A percentile compares a stretch with the other conserved stretches of the same genome.
These are phyloP conservation scores for Anneissia japonica DNA, from an alignment of 35 echinoderm and acorn worm species.

Conservation along the genomic window DNA sequence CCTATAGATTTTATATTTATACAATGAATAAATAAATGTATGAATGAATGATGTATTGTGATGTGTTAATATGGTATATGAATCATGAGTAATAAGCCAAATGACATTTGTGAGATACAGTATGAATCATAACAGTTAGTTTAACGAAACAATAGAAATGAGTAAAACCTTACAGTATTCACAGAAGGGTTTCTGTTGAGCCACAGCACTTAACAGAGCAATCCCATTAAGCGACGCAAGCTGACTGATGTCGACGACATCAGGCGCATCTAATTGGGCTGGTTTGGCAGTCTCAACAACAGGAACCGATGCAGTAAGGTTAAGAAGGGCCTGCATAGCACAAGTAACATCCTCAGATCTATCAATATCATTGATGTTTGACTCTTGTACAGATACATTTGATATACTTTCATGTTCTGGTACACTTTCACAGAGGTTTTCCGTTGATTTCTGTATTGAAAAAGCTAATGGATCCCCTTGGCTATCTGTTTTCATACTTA, in stretches of 20 bases:
- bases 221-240: slow-evolving; percentile 90
- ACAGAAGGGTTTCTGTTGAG: slow-evolving; percentile 63
- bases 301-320: not conserved
- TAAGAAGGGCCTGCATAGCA: not conserved
- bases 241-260: slow-evolving; percentile 23
- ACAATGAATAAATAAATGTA: too few species aligned
- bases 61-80: too few species aligned
- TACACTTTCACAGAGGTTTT: not conserved
- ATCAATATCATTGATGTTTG: not conserved
- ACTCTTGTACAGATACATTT: not conserved
- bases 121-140: too few species aligned
- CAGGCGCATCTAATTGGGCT: too few species aligned
- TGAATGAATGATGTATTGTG: too few species aligned
- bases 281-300: not conserved
- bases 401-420: not conserved
- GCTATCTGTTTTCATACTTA: not conserved
- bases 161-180: not conserved
- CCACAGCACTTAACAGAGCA: slow-evolving; percentile 82
- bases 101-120: too few species aligned
- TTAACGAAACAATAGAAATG: too few species aligned
- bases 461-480: not conserved
- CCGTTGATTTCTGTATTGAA: not conserved
- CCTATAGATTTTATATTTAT: too few species aligned
- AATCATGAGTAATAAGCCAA: too few species aligned
- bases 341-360: not conserved